Evolutionary conservation across 2,113 vertebrate species (phyloP).

Genomic region (Microcebus ravelobensis): DNA sequence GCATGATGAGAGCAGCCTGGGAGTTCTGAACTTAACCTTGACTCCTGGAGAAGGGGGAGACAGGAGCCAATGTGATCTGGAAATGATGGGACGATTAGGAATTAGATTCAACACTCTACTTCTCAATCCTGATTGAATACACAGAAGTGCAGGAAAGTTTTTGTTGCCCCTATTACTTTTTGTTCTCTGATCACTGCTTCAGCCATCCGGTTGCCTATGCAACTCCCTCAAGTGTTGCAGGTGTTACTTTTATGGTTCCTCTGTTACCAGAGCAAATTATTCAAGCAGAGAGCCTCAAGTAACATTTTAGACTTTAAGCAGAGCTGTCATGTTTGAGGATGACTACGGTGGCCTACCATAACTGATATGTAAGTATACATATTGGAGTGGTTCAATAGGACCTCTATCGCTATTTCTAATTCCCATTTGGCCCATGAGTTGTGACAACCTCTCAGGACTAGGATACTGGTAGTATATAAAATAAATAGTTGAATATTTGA

Average conservation of each 20-base stretch:
- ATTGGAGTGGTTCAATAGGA: background rate
- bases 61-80: background rate
- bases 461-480: background rate
- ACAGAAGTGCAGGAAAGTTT: background rate
- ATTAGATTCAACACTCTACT: background rate
- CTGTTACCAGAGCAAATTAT: background rate
- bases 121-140: background rate
- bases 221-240: background rate
- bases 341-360: background rate
- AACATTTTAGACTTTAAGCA: background rate
- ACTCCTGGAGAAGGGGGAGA: background rate
- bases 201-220: background rate
- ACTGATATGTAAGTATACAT: fast-evolving
- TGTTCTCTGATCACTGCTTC: background rate
- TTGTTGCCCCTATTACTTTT: background rate
- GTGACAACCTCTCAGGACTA: background rate
- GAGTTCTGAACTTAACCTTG: background rate
- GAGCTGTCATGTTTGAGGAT: background rate
- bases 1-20: background rate
- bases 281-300: background rate
- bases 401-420: background rate
- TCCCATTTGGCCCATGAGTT: background rate
- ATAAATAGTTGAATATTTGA: background rate
- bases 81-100: background rate
- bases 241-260: background rate